A percentile compares a stretch with the other conserved stretches of the same genome.
These are phyloP conservation scores for Drosophila sp. DNA, from an alignment of 1,140 invertebrate genomes.

Conservation along the genomic window DNA sequence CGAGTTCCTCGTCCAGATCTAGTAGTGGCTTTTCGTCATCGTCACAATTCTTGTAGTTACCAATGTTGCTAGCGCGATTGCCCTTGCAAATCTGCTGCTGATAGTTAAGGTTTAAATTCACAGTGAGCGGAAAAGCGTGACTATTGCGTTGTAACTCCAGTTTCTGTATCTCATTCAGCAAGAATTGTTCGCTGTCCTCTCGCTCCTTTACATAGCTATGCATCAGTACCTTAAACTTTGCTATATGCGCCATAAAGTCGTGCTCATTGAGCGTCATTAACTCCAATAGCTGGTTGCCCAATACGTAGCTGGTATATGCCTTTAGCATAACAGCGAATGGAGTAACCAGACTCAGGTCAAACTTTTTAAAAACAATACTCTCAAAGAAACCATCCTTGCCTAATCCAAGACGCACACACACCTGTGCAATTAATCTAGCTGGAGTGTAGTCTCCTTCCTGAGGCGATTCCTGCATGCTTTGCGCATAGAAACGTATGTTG, in stretches of 20 bases:
- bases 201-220: conserved; percentile 70
- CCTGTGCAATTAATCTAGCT: conserved; percentile 71
- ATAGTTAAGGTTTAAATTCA: conserved; percentile 67
- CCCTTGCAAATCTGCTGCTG: conserved; percentile 77
- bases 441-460: conserved; percentile 59
- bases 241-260: conserved; percentile 59
- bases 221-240: conserved; percentile 65
- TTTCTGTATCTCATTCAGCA: conserved; percentile 67
- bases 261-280: conserved; percentile 73
- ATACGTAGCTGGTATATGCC: conserved; percentile 75
- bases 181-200: conserved; percentile 68
- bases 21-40: conserved; percentile 59
- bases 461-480: conserved; percentile 61
- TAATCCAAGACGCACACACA: conserved; percentile 62
- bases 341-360: conserved; percentile 52
- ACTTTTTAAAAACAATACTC: conserved; percentile 65
- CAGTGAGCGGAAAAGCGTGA: conserved; percentile 53
- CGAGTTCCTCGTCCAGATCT: conserved; percentile 61
- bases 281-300: conserved; percentile 75
- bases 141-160: conserved; percentile 65
- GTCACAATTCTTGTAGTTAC: conserved; percentile 76
- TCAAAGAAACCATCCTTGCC: conserved; percentile 71
- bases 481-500: conserved; percentile 76
- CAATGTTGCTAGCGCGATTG: conserved; percentile 78
- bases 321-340: conserved; percentile 75